Percentiles rank a stretch among this genome's conserved stretches.
phyloP scores from a whole-genome alignment of 2,888 invertebrate species.

The Ennomos fuscantarius region DNA sequence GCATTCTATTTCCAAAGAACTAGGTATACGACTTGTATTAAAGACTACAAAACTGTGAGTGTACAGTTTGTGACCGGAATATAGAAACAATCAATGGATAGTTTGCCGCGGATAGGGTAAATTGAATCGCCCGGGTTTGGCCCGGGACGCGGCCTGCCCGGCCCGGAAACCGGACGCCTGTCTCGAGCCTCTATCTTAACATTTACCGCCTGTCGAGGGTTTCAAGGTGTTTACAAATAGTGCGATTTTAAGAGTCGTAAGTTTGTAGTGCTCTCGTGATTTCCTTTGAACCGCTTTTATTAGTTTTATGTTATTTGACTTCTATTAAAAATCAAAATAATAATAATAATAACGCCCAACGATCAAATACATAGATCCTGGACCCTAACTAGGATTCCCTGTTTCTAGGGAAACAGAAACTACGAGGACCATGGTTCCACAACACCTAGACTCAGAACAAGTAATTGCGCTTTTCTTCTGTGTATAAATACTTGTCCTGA shows the following conservation, averaged over 20 bases:
- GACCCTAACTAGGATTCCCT: too few species aligned
- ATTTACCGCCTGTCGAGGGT: constrained; percentile 40
- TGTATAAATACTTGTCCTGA: too few species aligned
- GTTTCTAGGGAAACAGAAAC: too few species aligned
- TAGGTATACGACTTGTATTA: constrained; percentile 18
- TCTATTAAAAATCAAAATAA: too few species aligned
- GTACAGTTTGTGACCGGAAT: constrained; percentile 75
- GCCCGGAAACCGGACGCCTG: constrained; percentile 75
- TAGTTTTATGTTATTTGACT: not conserved
- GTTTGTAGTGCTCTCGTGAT: constrained; percentile 13
- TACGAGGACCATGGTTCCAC: too few species aligned
- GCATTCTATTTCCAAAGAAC: constrained; percentile 1
- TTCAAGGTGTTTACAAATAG: constrained; percentile 23
- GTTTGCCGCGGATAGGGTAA: constrained; percentile 74
- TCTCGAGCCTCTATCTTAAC: constrained; percentile 63
- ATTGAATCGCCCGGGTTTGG: constrained; percentile 72
- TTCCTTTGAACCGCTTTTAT: constrained; percentile 10
- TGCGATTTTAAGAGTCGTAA: constrained; percentile 9
- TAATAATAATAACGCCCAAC: not conserved
- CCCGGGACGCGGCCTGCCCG: constrained; percentile 32
- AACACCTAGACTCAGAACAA: too few species aligned
- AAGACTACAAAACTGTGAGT: constrained; percentile 47
- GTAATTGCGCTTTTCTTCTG: too few species aligned
- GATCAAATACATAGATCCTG: too few species aligned
- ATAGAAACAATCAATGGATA: constrained; percentile 80